Evolutionary conservation across 2,797 vertebrate species (phyloP), one percentile per base, ranked within the genome.

Genomic region (Diglossa cyanea): DNA sequence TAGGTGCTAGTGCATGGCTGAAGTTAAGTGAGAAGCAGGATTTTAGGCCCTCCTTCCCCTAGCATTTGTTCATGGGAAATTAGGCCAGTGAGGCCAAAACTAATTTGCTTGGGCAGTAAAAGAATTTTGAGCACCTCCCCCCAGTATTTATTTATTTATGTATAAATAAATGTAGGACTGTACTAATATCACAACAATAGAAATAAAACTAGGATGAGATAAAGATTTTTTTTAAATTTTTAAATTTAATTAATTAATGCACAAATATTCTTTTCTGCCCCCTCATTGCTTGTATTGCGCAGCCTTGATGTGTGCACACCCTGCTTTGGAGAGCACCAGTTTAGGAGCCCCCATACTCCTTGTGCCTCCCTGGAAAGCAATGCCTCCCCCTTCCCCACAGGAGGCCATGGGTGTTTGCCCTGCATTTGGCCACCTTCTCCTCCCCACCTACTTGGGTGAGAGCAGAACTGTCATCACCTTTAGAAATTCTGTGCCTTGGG

Each of bases 401-500:
- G 18, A 40, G 8, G 4, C 15, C 50, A 6, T 14, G 30, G 13
- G 6, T 30, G 7, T 25, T 76, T 66, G 37, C 37, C 21, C 30
- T 39, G 19, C 4, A 0, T 37, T 54, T 68, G 39, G 17, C 4
- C 3, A 7, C 47, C 19, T 61, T 42, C 25, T 84, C 25, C 35
- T 67, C 25, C 18, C 6, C 11, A 40, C 5, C 5, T 1, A 0
- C 26, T 10, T 8, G 4, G 30, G 8, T 86, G 39, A 47, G 50
- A 4, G 0, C 19, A n/a, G 45, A 78, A 21, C n/a, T 88, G 16
- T 28, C 63, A 57, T 12, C 0, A 0, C 40, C 24, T 86, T 81
- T 6, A 48, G 54, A 75, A 73, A 87, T 57, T 21, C 40, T 45
- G 26, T 45, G 40, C 39, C 45, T 48, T 71, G n/a, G 31, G 10